Evolutionary conservation across 2,113 vertebrate species (phyloP).

Genomic region (Macrotis lagotis): DNA sequence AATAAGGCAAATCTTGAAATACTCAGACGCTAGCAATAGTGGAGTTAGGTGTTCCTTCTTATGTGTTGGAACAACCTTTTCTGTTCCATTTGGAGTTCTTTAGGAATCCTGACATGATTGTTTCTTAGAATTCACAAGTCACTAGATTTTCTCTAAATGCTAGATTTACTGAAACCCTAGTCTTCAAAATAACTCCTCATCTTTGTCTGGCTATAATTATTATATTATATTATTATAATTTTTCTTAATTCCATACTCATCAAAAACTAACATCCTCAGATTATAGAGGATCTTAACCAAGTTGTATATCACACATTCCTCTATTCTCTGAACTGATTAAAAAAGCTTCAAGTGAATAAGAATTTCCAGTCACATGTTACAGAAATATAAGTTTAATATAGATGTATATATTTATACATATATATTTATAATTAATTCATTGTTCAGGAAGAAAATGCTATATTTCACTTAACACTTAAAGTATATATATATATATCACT

Average conservation of each 20-base stretch:
- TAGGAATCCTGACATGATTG: neutral
- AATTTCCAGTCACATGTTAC: too few species aligned
- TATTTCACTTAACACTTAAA: too few species aligned
- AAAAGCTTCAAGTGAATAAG: too few species aligned
- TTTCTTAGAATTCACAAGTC: neutral
- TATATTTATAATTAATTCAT: too few species aligned
- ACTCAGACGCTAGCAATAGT: neutral
- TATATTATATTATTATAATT: neutral
- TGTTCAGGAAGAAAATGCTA: too few species aligned
- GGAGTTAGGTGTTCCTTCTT: too few species aligned
- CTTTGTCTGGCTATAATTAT: neutral
- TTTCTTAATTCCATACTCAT: neutral
- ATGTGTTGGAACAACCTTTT: neutral
- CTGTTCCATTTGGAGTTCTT: neutral
- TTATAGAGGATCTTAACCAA: neutral
- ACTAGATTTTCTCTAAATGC: neutral
- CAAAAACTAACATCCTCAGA: neutral
- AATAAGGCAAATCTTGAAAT: neutral
- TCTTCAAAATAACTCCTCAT: neutral
- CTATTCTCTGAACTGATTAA: too few species aligned
- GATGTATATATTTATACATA: too few species aligned
- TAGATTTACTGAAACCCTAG: neutral
- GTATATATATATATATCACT: too few species aligned
- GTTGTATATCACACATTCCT: neutral
- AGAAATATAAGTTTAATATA: too few species aligned